Conservation (phyloP, 2,888 invertebrate species). For the Meiosimyza platycephala region DNA sequence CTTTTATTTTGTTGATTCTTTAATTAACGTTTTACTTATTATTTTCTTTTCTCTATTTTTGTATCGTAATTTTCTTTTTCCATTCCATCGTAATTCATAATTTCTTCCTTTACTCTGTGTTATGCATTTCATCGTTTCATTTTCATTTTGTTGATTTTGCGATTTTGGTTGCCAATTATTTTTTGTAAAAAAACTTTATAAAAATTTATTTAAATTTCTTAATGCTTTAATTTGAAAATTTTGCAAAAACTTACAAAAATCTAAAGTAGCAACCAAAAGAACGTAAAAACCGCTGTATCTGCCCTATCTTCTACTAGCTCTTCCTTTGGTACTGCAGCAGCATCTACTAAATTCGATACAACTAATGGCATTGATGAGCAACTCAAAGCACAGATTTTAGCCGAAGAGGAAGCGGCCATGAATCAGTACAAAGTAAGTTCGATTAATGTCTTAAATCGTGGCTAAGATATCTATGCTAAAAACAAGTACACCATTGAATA, state of each 20-base stretch:
- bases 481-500: neutral
- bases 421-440: slow-evolving; percentile 89
- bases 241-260: slow-evolving; percentile 43
- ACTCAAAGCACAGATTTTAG: slow-evolving; percentile 86
- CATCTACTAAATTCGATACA: slow-evolving; percentile 77
- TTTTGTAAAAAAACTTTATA: neutral
- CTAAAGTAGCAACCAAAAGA: slow-evolving; percentile 81
- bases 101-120: neutral
- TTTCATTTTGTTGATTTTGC: neutral
- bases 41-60: slow-evolving; percentile 5
- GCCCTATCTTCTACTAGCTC: slow-evolving; percentile 89
- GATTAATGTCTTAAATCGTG: neutral
- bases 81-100: slow-evolving; percentile 1
- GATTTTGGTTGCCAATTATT: slow-evolving; percentile 32
- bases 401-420: slow-evolving; percentile 96
- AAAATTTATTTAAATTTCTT: neutral
- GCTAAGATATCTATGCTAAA: neutral
- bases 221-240: slow-evolving; percentile 35
- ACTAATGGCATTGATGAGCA: slow-evolving; percentile 87
- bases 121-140: neutral
- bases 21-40: neutral
- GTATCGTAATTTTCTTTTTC: neutral
- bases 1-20: slow-evolving; percentile 3
- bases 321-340: slow-evolving; percentile 86
- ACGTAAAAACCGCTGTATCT: slow-evolving; percentile 89